Percentiles rank a stretch among this genome's conserved stretches.
phyloP scores from a whole-genome alignment of 2,888 invertebrate genomes.

The Homarus gammarus region DNA sequence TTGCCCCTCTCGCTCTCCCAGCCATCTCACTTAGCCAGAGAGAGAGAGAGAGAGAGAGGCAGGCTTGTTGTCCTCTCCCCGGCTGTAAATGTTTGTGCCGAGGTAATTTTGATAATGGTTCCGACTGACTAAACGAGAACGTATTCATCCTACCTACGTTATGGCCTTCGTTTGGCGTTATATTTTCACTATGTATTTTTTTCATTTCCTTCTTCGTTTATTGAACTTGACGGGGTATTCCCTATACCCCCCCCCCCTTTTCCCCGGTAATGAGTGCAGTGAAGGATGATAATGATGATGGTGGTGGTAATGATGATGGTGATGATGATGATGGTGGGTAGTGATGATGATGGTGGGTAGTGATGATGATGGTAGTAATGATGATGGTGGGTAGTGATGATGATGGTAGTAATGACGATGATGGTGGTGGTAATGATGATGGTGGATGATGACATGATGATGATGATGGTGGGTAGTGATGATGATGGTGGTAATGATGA shows the following conservation, averaged over 20 bases:
- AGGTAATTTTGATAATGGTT: slow-evolving; percentile 6
- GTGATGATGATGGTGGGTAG: not conserved
- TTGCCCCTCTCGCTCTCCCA: no score
- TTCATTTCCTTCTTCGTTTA: not conserved
- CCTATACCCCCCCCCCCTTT: not conserved
- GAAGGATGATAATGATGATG: not conserved
- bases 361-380: no score
- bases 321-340: not conserved
- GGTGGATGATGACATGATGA: no score
- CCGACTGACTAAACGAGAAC: slow-evolving; percentile 3
- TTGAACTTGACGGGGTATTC: not conserved
- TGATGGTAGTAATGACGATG: no score
- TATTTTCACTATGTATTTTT: slow-evolving; percentile 3
- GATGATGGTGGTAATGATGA: no score
- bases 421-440: no score
- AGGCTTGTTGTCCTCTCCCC: not conserved
- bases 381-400: no score
- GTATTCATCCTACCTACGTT: not conserved
- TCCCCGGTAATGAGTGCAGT: no score
- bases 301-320: not conserved
- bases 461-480: no score
- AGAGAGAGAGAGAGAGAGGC: no score
- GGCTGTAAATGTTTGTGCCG: not conserved
- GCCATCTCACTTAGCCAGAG: no score
- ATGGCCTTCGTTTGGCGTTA: not conserved